Conservation (phyloP, 2,888 invertebrate species). For the Scaptodrosophila latifasciaeformis region DNA sequence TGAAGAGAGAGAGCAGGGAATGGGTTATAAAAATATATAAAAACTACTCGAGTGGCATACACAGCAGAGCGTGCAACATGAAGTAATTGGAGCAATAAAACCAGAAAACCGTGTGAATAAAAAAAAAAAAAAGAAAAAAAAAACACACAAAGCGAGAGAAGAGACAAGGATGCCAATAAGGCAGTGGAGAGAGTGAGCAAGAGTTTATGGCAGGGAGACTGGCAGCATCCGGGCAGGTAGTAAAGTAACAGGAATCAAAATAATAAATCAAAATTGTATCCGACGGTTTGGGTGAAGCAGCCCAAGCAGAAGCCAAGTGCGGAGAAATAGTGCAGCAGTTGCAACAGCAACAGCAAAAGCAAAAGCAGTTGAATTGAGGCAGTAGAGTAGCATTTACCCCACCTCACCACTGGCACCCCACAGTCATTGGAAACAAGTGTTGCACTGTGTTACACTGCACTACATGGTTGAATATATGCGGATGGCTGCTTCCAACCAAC, state of each 20-base stretch:
- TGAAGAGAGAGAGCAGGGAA: no score
- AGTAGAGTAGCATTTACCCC: no score
- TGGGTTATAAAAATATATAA: constrained; percentile 36
- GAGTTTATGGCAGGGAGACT: constrained; percentile 5
- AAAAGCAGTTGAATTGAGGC: constrained; percentile 12
- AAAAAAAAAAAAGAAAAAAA: constrained; percentile 28
- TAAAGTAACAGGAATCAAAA: constrained; percentile 58
- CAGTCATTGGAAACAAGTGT: constrained; percentile 2
- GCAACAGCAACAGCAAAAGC: background rate
- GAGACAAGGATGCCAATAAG: constrained; percentile 1
- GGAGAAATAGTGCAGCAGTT: background rate
- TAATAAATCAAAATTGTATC: constrained; percentile 57
- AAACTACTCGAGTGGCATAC: constrained; percentile 41
- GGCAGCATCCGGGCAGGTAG: constrained; percentile 42
- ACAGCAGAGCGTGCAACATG: constrained; percentile 33
- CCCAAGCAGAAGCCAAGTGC: background rate
- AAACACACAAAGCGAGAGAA: constrained; percentile 25
- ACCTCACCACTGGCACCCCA: background rate
- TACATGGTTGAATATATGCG: constrained; percentile 5
- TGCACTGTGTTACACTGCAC: constrained; percentile 5
- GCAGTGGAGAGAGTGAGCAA: background rate
- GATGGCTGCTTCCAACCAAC: no score
- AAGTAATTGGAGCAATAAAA: constrained; percentile 63
- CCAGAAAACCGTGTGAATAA: constrained; percentile 53
- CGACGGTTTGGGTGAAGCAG: background rate